Evolutionary conservation across 1,140 invertebrate species (phyloP), one percentile per base, ranked within the genome.

Genomic region (Scaptodrosophila lebanonensis): DNA sequence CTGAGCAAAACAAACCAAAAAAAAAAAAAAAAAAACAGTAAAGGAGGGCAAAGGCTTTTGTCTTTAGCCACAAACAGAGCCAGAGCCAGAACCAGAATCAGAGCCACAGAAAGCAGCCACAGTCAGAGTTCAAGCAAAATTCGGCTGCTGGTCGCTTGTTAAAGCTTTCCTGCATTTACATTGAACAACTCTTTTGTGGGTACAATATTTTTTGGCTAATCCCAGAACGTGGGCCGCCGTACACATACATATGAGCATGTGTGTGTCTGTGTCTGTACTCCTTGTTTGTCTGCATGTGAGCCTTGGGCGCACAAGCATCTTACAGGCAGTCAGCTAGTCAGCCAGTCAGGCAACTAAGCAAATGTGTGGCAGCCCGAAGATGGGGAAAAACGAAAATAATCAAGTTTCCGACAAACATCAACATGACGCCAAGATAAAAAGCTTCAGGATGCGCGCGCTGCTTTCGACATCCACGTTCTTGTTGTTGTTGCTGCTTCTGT

Each of bases 371-470:
- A 66, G 47, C 32, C 16, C 32, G 39, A 44, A 39, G 58, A 33
- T n/a, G 22, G 20, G 12, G 12, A 39, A 43, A 27, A 47, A 65
- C 52, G 50, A 82, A 79, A 82, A 79, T 79, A 79, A 79, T 79
- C 75, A 79, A 79, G 75, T 79, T 79, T 79, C 75, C 75, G 75
- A 79, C 75, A 82, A 79, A 82, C 75, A 79, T 79, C 75, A 82
- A 79, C 75, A 79, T 79, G 75, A 82, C 75, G 75, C 75, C 75
- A 69, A 79, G 75, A 82, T 82, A 79, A 79, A 79, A 79, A 82
- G 65, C 65, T 75, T 52, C 65, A 79, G 69, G 69, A 79, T 82
- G 69, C 75, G 69, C 67, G 35, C 25, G 33, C 35, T 25, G 22
- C 22, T 25, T 49, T 25, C 17, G 25, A 22, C 52, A 45, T 11